Evolutionary conservation across 2,113 vertebrate genomes (phyloP).

Genomic region (Tragelaphus imberbis): DNA sequence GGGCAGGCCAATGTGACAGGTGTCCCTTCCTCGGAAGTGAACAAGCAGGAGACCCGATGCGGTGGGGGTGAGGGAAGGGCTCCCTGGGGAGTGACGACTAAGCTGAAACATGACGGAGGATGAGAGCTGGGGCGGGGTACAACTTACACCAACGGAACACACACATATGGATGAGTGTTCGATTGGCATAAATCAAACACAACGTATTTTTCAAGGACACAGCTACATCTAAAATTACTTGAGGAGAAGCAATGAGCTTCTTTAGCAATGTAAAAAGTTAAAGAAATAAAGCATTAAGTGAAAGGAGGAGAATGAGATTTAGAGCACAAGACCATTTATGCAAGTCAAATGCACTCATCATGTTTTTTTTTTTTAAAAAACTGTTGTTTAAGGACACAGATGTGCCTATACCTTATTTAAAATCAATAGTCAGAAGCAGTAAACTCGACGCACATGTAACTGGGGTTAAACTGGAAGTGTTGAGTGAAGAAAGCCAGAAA

Average conservation of each 20-base stretch:
- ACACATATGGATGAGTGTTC: not conserved
- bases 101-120: not conserved
- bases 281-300: not conserved
- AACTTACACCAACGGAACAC: not conserved
- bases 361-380: too few species aligned
- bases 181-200: not conserved
- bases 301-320: not conserved
- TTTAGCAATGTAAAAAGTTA: not conserved
- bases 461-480: not conserved
- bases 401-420: not conserved
- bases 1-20: fast-evolving
- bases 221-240: not conserved
- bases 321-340: not conserved
- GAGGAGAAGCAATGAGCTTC: not conserved
- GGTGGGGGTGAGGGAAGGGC: not conserved
- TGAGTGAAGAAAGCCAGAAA: not conserved
- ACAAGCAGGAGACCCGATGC: not conserved
- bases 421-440: not conserved
- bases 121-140: not conserved
- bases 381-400: not conserved
- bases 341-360: not conserved
- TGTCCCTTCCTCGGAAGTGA: not conserved
- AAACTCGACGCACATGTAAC: fast-evolving
- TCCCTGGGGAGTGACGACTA: not conserved
- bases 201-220: not conserved